These are phyloP conservation scores for Drosophila teissieri DNA, from an alignment of 1,140 invertebrate species.

Conservation along the genomic window DNA sequence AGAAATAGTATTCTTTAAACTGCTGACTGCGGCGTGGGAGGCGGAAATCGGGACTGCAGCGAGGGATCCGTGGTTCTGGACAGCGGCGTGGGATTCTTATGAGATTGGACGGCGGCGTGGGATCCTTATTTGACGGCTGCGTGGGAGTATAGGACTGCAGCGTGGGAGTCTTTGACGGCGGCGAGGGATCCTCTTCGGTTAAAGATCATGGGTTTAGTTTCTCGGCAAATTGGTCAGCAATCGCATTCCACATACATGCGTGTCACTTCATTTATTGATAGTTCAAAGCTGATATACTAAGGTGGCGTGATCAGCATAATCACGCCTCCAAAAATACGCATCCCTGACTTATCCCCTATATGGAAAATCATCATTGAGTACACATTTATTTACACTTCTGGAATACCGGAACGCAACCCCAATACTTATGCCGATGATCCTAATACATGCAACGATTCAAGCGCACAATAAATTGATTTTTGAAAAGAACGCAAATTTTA, in stretches of 20 bases:
- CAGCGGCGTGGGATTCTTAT: conserved; percentile 40
- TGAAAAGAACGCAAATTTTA: conserved; percentile 44
- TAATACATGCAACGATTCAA: conserved; percentile 6
- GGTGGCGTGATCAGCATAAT: conserved; percentile 31
- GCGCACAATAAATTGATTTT: conserved; percentile 58
- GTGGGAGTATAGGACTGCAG: conserved; percentile 47
- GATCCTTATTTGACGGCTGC: conserved; percentile 53
- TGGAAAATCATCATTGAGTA: conserved; percentile 65
- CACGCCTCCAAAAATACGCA: conserved; percentile 49
- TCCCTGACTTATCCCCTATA: conserved; percentile 46
- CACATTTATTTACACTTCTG: conserved; percentile 60
- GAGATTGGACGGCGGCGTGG: conserved; percentile 61
- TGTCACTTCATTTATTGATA: conserved; percentile 2
- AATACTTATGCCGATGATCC: conserved; percentile 58
- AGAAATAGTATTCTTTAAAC: conserved; percentile 9
- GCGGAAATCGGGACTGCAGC: conserved; percentile 8
- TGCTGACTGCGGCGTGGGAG: background rate
- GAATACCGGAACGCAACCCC: conserved; percentile 68
- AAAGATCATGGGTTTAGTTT: conserved; percentile 66
- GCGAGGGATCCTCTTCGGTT: conserved; percentile 42
- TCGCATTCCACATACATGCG: background rate
- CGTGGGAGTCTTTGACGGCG: conserved; percentile 45
- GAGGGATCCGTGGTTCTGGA: conserved; percentile 18
- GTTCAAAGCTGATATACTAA: conserved; percentile 78
- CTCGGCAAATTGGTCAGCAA: conserved; percentile 6